Conservation (phyloP, 2,888 invertebrate species). For the Colletes collaris region DNA sequence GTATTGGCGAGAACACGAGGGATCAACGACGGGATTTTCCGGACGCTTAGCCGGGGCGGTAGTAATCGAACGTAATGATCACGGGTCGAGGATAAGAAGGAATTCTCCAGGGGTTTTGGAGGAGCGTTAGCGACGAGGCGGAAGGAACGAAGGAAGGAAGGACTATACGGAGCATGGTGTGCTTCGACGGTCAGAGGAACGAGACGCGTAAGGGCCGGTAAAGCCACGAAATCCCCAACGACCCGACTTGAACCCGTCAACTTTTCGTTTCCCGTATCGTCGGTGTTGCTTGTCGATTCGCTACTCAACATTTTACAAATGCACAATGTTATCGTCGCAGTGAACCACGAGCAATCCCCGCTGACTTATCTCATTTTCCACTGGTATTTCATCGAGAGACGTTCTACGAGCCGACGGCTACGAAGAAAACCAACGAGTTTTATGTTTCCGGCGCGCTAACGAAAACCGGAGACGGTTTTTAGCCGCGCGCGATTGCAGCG, state of each 20-base stretch:
- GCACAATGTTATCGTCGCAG: constrained; percentile 13
- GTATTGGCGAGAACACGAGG: constrained; percentile 14
- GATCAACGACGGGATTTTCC: constrained; percentile 19
- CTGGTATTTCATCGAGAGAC: no score
- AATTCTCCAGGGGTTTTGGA: background rate
- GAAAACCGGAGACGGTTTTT: constrained; percentile 13
- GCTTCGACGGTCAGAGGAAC: constrained; percentile 3
- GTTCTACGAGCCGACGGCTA: no score
- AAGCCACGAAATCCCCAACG: constrained; percentile 21
- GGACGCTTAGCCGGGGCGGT: constrained; percentile 4
- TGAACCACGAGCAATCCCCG: constrained; percentile 11
- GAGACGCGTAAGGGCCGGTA: background rate
- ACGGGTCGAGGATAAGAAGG: constrained; percentile 26
- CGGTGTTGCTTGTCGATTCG: constrained; percentile 1
- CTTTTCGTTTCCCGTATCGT: constrained; percentile 14
- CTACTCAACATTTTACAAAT: constrained; percentile 47
- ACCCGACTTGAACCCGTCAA: constrained; percentile 18
- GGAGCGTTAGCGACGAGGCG: constrained; percentile 9
- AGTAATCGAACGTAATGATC: constrained; percentile 38
- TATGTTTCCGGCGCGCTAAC: background rate
- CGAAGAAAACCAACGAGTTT: background rate
- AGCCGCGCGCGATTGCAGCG: background rate
- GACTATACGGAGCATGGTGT: background rate
- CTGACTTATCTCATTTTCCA: constrained; percentile 17
- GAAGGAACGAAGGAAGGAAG: background rate